These are phyloP conservation scores for Norana najaformis DNA, from an alignment of 2,888 invertebrate genomes.

Conservation along the genomic window DNA sequence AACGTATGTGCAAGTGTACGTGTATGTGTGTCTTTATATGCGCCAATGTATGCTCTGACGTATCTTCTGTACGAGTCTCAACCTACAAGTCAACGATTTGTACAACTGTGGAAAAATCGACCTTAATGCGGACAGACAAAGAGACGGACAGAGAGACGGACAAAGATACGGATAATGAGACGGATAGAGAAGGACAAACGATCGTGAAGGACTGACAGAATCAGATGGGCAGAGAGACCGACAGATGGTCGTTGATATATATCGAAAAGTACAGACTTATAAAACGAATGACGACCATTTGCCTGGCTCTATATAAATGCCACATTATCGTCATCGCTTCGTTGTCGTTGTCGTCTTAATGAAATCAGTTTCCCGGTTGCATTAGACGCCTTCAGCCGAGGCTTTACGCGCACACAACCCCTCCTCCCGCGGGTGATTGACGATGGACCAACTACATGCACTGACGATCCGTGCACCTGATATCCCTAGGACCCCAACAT, in stretches of 20 bases:
- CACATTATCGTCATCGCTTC: too few relatives aligned
- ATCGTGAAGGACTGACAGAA: background rate
- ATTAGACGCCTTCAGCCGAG: background rate
- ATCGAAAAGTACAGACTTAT: background rate
- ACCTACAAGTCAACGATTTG: background rate
- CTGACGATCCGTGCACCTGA: too few relatives aligned
- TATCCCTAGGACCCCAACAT: too few relatives aligned
- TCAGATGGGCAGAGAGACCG: background rate
- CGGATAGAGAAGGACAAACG: background rate
- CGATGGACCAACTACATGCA: too few relatives aligned
- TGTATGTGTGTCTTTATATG: background rate
- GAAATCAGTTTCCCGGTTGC: background rate
- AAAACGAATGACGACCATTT: background rate
- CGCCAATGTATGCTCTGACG: background rate
- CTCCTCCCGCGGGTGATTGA: background rate
- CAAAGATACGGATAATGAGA: background rate
- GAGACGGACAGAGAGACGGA: background rate
- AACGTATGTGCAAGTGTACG: too few relatives aligned
- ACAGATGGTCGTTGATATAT: background rate
- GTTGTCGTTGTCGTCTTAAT: too few relatives aligned
- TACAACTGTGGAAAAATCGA: background rate
- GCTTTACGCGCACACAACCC: accelerated
- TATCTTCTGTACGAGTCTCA: background rate
- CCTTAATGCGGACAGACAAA: background rate
- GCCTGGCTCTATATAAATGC: background rate